Base-by-base conservation (phyloP, 2,888 invertebrate species). In the Ormyrus thymus region DNA sequence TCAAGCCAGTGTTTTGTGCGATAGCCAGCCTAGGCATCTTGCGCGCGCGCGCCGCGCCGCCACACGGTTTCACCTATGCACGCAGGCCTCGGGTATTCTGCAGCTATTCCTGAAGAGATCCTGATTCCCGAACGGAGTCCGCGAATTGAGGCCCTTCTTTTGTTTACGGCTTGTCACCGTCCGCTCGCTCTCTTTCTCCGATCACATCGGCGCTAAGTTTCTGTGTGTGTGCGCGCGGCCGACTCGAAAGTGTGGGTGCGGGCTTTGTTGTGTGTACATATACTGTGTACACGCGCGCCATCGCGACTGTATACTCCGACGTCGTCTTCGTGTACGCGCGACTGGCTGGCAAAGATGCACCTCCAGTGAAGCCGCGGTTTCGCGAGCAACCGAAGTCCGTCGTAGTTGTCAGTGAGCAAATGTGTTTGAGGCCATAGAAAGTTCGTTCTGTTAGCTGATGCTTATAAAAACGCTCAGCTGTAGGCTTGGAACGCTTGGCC, bases 91-190 rank as follows among this genome's bases (percentile, higher is more conserved):
- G 9, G 45, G 53, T 59, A n/a, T 59, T 56, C 45, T 29, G 55
- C 69, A 62, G 53, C 51, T 75, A 61, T 56, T 59, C n/a, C 70
- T 43, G 8, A 56, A 48, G 58, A 58, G 51, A 6, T 53, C 56
- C 29, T 29, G 29, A 11, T 9, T 11, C n/a, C 51, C 6, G 51
- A 8, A 62, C 45, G 29, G 29, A 29, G 29, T 29, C 29, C 4
- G 29, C 29, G 29, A 29, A 29, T 29, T 29, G 3, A 29, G 29
- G 29, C 29, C 29, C 29, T 72, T 74, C 77, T 74, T 77, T 80
- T 77, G 80, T 80, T 80, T 80, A 80, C 80, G 64, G 61, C 77
- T 80, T 80, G 77, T 80, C 80, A 77, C 72, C 68, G 58, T 7
- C 48, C 48, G 51, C 68, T 66, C 50, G 45, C 53, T 66, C 45